Evolutionary conservation across 2,113 vertebrate species (phyloP).

Genomic region (Hipposideros armiger): DNA sequence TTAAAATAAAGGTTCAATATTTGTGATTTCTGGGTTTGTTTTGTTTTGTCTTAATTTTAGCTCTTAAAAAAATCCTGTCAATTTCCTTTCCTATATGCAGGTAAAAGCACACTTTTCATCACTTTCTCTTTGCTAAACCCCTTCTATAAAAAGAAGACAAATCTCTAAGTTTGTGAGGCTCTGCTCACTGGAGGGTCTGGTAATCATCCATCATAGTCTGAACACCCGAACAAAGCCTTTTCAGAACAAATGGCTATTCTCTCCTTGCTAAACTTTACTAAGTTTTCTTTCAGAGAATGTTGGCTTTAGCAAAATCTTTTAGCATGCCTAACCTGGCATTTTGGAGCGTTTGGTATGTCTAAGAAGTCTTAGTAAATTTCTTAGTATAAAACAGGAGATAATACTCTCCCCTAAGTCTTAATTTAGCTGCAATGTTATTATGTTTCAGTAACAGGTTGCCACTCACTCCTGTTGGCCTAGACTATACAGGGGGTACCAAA

Average conservation of each 20-base stretch:
- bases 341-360: not conserved
- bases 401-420: not conserved
- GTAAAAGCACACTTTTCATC: not conserved
- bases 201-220: not conserved
- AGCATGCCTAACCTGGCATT: not conserved
- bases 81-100: not conserved
- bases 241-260: not conserved
- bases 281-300: slow-evolving; percentile 4
- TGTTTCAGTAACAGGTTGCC: not conserved
- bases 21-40: not conserved
- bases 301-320: not conserved
- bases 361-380: not conserved
- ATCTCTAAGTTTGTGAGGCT: not conserved
- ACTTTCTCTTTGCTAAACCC: not conserved
- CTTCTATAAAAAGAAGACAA: not conserved
- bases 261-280: not conserved
- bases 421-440: not conserved
- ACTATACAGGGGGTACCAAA: too few species aligned
- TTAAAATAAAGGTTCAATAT: not conserved
- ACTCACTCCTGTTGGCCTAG: not conserved
- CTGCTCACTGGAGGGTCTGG: not conserved
- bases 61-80: not conserved
- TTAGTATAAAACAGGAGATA: not conserved
- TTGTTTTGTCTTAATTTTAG: not conserved
- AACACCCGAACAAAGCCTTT: not conserved